Evolutionary conservation across 2,797 vertebrate genomes (phyloP).

Genomic region (Hapalemur alaotrensis): DNA sequence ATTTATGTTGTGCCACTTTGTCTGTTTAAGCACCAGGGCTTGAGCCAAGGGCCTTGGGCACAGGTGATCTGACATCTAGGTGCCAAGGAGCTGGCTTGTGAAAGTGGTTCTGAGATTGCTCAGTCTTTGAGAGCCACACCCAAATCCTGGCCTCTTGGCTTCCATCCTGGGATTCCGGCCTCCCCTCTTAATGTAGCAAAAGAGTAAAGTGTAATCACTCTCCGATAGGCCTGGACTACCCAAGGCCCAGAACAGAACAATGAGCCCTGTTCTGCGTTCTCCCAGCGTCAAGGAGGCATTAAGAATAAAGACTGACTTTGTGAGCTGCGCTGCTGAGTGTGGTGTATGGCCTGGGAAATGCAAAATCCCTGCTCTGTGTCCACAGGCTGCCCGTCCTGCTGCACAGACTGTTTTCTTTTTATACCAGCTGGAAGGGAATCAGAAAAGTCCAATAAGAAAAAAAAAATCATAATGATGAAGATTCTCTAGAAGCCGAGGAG

Average conservation of each 20-base stretch:
- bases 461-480: not conserved
- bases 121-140: not conserved
- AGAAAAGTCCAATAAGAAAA: not conserved
- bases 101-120: too few relatives aligned
- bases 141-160: not conserved
- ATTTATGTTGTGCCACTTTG: not conserved
- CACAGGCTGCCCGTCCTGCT: not conserved
- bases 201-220: not conserved
- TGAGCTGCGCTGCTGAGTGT: not conserved
- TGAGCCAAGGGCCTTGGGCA: not conserved
- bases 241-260: not conserved
- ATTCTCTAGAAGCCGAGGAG: not conserved
- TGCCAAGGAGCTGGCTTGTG: not conserved
- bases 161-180: not conserved
- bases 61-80: not conserved
- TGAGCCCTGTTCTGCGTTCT: not conserved
- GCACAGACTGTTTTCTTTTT: not conserved
- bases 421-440: not conserved
- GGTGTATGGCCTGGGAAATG: not conserved
- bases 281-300: not conserved
- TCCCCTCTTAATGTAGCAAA: not conserved
- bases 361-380: not conserved
- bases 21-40: not conserved
- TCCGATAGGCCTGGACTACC: not conserved
- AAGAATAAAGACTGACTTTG: not conserved